Base-by-base conservation (phyloP, 30 jellyfish, hydroid and myxozoan species). In the Cassiopea xamachana region DNA sequence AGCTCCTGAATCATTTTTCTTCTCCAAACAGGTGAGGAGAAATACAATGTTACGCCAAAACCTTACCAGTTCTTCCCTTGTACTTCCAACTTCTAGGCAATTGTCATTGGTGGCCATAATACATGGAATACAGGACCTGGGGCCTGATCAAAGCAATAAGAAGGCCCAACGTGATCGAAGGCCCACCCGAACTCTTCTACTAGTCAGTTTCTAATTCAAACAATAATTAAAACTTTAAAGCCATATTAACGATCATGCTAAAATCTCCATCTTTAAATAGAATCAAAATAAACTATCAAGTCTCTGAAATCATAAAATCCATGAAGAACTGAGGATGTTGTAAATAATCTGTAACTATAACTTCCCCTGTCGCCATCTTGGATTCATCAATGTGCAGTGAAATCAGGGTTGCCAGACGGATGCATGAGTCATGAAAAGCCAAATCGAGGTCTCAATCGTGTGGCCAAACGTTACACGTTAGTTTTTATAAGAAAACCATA, bases 281-380 rank as follows among this genome's bases (percentile, higher is more conserved):
- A 17, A 1, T 1, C 4, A 9, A 1, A 18, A 1, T 1, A 71
- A 8, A 71, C 19, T 2, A 71, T 71, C 58, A 71, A 19, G 80
- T 71, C 80, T 71, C 80, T 8, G 15, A 71, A 17, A 71, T 15
- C 7, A 71, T 19, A 1, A 71, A 7, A 7, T 2, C 55, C 80
- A 7, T 71, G 17, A 71, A 43, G 19, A 71, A 1, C 7, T 71
- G 80, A 7, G 80, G 55, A 71, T 16, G 80, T 3, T 15, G 15
- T 19, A 71, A 39, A 17, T 43, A 39, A 71, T 48, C 48, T n/a
- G 51, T 50, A 69, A 78, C 15, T 19, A 18, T 51, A 43, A 15
- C 87, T 78, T 78, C 75, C 87, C 73, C 14, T 19, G 7, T 78
- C 73, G 87, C 87, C 87, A 78, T 78, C 75, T 78, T 78, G 45